Base-by-base conservation (phyloP, 2,797 vertebrate species). In the Rhinichthys osculus region DNA sequence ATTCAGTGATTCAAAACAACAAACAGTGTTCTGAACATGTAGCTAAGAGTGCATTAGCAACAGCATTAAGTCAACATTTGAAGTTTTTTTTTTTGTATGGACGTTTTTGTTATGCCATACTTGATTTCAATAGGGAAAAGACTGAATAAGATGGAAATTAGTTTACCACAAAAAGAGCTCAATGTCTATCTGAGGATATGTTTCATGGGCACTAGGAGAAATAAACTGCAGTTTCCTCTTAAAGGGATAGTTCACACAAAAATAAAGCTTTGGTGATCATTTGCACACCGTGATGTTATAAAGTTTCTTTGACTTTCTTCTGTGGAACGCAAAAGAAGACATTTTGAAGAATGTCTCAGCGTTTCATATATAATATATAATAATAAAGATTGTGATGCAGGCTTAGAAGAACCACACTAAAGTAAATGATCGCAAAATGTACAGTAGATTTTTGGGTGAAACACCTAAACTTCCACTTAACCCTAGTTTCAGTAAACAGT, bases 1-100 rank as follows among this genome's bases (percentile, higher is more conserved):
- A 89, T 90, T 90, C 89, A 89, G 84, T 42, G 79, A 86, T 71
- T 86, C 50, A 78, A 84, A 50, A 62, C 42, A 85, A 81, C 84
- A 85, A 85, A 85, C 84, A 67, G 54, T 38, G 44, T 85, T 81
- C 78, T 85, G 78, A 81, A 42, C 7, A 35, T 85, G 78, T 54
- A 52, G 70, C 69, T 73, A 85, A 81, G 78, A 81, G 78, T 85
- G 78, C 84, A 81, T 85, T 85, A 85, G 78, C 78, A 74, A 81
- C 78, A 64, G 57, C 78, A 81, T 85, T 81, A 85, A 85, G 84
- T 85, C 84, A 85, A 67, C 78, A 74, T 85, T 57, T 81, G 70
- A 85, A 80, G 84, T 64, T 78, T 64, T 13, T 69, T 69, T 84
- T 67, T 66, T 16, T 35, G 27, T 27, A 19, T 27, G 52, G 21